Base-by-base conservation (phyloP, 2,113 vertebrate species). In the Caloenas nicobarica region DNA sequence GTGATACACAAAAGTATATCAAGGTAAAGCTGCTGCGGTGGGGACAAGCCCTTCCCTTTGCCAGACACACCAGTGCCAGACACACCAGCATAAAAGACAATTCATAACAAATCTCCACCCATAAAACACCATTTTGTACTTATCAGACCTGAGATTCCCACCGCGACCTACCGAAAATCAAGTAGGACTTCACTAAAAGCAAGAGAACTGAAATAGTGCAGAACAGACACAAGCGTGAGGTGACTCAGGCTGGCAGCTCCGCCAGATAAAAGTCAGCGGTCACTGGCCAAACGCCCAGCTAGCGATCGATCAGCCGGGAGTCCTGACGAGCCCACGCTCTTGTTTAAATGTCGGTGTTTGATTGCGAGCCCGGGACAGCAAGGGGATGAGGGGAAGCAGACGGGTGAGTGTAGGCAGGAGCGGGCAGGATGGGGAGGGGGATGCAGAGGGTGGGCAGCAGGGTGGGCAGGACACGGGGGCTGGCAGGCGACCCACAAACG, bases 321-420 rank as follows among this genome's bases (percentile, higher is more conserved):
- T n/a, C 44, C 66, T 0, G 0, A 24, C 4, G 17, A 62, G n/a
- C n/a, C 50, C 40, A 14, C 0, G 6, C 0, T 0, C 46, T 26
- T 29, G 10, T 33, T 73, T 34, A 58, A 48, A 57, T 2, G 28
- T 2, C 29, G 15, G 2, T 10, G 34, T n/a, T 76, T 19, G 3
- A 56, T 5, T 24, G 53, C 0, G 0, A 76, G 62, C 13, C n/a
- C 13, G 4, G 7, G 40, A 5, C 34, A 70, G 33, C 3, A 4
- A 70, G 21, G 11, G 6, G 25, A 16, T 1, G 3, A 28, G 71
- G 34, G 40, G 62, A 72, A 44, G 66, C 29, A 48, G 70, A 23
- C 4, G 61, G 44, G 4, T 11, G 17, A 22, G 33, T 3, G 11
- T 1, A 13, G 44, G 54, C 40, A 86, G 51, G 48, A 50, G 33